These are phyloP conservation scores for Philhelius pedissequus DNA, from an alignment of 2,888 invertebrate species.

Conservation along the genomic window DNA sequence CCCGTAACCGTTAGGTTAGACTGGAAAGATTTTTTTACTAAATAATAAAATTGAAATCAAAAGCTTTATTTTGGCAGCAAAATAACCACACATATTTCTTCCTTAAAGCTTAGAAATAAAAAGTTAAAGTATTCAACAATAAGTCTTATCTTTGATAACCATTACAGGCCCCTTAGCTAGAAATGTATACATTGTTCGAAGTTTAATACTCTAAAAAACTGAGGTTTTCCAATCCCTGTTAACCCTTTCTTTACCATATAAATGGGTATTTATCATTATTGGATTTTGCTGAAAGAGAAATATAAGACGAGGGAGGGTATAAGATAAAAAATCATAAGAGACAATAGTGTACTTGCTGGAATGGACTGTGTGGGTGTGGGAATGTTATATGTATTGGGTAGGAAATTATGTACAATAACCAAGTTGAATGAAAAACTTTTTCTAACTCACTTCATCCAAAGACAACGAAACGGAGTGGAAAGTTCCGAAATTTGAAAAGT, in stretches of 20 bases:
- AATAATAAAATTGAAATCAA: too few relatives aligned
- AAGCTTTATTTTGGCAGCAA: too few relatives aligned
- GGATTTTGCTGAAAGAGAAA: neutral
- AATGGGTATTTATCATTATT: neutral
- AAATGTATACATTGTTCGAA: neutral
- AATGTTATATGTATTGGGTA: too few relatives aligned
- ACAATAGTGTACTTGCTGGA: neutral
- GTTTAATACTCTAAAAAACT: neutral
- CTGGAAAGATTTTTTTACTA: too few relatives aligned
- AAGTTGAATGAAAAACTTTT: constrained; percentile 40
- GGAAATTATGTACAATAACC: constrained; percentile 29
- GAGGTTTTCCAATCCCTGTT: too few relatives aligned
- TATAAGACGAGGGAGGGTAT: constrained; percentile 1
- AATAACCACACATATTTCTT: too few relatives aligned
- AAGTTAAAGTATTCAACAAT: too few relatives aligned
- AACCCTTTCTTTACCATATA: neutral
- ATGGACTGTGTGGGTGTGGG: neutral
- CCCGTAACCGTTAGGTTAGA: too few relatives aligned
- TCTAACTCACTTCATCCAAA: constrained; percentile 44
- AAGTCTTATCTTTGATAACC: too few relatives aligned
- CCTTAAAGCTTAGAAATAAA: too few relatives aligned
- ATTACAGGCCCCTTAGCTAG: too few relatives aligned
- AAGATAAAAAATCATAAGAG: constrained; percentile 20
- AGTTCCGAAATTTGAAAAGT: constrained; percentile 63
- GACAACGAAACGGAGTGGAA: constrained; percentile 48